Evolutionary conservation across 1,140 invertebrate genomes (phyloP).

Genomic region (Drosophila seguyi): DNA sequence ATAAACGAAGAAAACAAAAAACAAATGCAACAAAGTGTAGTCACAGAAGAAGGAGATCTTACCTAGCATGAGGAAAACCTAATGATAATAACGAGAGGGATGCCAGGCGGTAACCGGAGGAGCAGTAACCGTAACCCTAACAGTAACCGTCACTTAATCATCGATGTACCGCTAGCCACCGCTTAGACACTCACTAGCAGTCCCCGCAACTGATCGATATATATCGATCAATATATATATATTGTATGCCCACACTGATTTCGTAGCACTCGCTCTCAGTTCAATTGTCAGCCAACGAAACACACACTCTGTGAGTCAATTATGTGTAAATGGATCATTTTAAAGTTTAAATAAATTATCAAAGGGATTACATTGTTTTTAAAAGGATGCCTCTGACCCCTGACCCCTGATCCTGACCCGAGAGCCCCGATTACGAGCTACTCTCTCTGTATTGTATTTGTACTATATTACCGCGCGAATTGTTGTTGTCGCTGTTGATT

Average conservation of each 20-base stretch:
- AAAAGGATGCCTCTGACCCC: slow-evolving; percentile 1
- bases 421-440: slow-evolving; percentile 17
- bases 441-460: slow-evolving; percentile 34
- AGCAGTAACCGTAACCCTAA: slow-evolving; percentile 1
- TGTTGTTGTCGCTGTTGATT: slow-evolving; percentile 70
- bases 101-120: slow-evolving; percentile 8
- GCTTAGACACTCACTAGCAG: slow-evolving; percentile 7
- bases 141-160: slow-evolving; percentile 26
- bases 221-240: neutral
- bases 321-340: slow-evolving; percentile 70
- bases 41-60: slow-evolving; percentile 34
- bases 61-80: slow-evolving; percentile 42
- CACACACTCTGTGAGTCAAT: slow-evolving; percentile 76
- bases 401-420: neutral
- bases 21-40: slow-evolving; percentile 28
- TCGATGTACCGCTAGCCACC: slow-evolving; percentile 23
- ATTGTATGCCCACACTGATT: slow-evolving; percentile 17
- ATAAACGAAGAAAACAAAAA: slow-evolving; percentile 15
- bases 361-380: slow-evolving; percentile 33
- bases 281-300: slow-evolving; percentile 57
- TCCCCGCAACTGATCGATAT: slow-evolving; percentile 4
- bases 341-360: slow-evolving; percentile 9
- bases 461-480: slow-evolving; percentile 57
- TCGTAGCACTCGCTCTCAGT: slow-evolving; percentile 38
- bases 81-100: slow-evolving; percentile 38